Evolutionary conservation across 2,888 invertebrate genomes (phyloP), one percentile per base, ranked within the genome.

Genomic region (Lasioglossum morio): DNA sequence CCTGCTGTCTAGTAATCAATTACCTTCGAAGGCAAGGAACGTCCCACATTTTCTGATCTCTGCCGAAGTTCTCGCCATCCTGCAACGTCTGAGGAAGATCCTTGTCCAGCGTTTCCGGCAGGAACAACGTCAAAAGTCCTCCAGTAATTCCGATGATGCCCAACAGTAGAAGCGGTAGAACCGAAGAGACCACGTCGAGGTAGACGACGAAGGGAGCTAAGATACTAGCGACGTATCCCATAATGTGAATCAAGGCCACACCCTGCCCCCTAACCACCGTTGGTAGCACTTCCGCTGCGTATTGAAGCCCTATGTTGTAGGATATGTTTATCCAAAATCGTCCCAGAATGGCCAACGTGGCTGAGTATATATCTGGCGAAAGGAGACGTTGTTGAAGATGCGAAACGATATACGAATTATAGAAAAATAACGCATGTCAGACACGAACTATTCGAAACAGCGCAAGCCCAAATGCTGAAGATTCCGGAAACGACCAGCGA

Each of bases 221-320:
- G 86, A 98, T 98, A 77, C 97, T 97, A 0, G 98, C 97, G 0
- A 98, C 97, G 90, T 98, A 98, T 60, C 98, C 98, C 97, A 98
- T 98, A 81, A 98, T 98, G 92, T 98, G 98, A 77, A 98, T 98
- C 27, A 98, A 95, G 0, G 98, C 98, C 0, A 98, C 98, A 0
- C 98, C 98, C 94, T 98, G 98, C 0, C 98, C 98, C 72, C 98
- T 95, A 0, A 98, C 98, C 1, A 98, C 98, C 0, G 98, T 98
- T 0, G 98, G 98, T 16, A 98, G 94, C 23, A 98, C 95, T 94
- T 98, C 98, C 0, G 98, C 98, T 0, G 98, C 98, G 95, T 98
- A 98, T 91, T 98, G 98, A 0, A 98, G 96, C 0, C 98, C 98
- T 87, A 98, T 98, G 95, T 98, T 98, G 95, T 98, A 98, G 0